These are phyloP conservation scores for Tragelaphus strepsiceros DNA, from an alignment of 2,113 vertebrate genomes.

Conservation along the genomic window DNA sequence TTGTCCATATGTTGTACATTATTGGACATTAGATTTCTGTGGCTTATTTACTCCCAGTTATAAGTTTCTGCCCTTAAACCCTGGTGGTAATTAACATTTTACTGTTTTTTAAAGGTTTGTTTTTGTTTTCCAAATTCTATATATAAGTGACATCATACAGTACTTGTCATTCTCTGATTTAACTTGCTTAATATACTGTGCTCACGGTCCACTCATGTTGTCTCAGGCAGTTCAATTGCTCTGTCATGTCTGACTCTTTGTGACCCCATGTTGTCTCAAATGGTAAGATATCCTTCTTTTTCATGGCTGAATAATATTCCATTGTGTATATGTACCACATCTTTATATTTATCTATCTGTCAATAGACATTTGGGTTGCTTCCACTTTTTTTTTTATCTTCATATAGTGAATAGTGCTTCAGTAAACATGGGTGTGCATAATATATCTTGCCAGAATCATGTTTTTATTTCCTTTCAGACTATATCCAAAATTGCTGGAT, in stretches of 20 bases:
- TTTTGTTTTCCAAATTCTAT: background rate
- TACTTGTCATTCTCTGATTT: background rate
- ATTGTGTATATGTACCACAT: background rate
- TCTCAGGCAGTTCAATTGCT: too few species aligned
- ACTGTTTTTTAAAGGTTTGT: background rate
- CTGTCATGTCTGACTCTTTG: too few species aligned
- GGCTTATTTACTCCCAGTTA: background rate
- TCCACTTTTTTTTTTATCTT: background rate
- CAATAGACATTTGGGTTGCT: background rate
- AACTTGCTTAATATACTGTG: background rate
- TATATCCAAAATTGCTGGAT: background rate
- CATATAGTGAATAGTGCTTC: background rate
- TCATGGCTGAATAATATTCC: background rate
- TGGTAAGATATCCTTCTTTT: background rate
- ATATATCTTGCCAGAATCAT: background rate
- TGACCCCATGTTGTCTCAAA: background rate
- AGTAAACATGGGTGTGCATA: background rate
- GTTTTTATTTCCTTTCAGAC: background rate
- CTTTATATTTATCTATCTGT: background rate
- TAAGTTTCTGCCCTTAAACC: background rate
- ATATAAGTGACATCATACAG: background rate
- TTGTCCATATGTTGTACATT: background rate
- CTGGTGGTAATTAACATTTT: background rate
- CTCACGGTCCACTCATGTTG: background rate
- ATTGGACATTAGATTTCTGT: background rate